A percentile compares a stretch with the other conserved stretches of the same genome.
Conservation (phyloP, 2,888 invertebrate species). For the Marasmarcha lunaedactyla region DNA sequence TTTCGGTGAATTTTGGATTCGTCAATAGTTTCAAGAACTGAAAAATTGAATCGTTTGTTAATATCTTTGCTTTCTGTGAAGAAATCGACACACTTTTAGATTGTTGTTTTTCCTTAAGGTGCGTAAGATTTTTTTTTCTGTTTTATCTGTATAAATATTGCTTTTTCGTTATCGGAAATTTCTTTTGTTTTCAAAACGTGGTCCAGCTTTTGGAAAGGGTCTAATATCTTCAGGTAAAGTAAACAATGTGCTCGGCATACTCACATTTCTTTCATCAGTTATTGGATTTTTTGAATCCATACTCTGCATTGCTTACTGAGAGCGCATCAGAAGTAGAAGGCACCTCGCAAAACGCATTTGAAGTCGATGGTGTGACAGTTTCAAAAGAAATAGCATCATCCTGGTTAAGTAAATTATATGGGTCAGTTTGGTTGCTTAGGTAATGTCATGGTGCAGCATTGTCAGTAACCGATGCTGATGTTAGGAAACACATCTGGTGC, state of each 20-base stretch:
- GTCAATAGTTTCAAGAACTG: too few species aligned
- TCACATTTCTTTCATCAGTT: neutral
- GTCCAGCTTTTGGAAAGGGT: constrained; percentile 4
- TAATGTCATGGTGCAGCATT: neutral
- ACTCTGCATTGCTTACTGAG: too few species aligned
- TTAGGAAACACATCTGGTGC: neutral
- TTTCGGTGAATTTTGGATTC: too few species aligned
- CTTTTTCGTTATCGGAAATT: constrained; percentile 3
- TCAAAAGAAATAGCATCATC: constrained; percentile 1
- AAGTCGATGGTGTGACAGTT: constrained; percentile 1
- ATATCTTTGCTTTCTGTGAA: too few species aligned
- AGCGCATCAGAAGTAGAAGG: neutral
- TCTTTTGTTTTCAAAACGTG: constrained; percentile 4
- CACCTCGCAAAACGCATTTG: neutral
- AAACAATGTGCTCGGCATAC: neutral
- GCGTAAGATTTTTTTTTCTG: constrained; percentile 6
- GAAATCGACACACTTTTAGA: too few species aligned
- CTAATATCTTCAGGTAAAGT: constrained; percentile 5
- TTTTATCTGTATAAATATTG: constrained; percentile 1
- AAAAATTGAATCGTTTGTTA: too few species aligned
- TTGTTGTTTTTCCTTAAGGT: constrained; percentile 5
- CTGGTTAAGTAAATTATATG: neutral
- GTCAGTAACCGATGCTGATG: neutral
- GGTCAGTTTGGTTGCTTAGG: constrained; percentile 1
- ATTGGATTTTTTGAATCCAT: too few species aligned